These are phyloP conservation scores for Watsonalla binaria DNA, from an alignment of 2,888 invertebrate genomes.

Conservation along the genomic window DNA sequence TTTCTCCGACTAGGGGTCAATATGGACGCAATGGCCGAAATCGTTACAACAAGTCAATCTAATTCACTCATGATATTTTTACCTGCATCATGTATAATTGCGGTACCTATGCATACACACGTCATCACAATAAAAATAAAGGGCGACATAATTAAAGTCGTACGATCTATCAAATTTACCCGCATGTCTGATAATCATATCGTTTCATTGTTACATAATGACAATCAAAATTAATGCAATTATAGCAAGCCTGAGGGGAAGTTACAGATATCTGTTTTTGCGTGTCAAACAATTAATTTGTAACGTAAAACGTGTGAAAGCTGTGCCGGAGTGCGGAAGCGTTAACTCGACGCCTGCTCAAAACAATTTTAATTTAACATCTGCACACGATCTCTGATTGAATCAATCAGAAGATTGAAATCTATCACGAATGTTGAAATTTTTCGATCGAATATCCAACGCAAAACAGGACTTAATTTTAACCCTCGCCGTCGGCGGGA, in stretches of 20 bases:
- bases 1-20: too few species aligned
- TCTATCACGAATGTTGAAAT: conserved; percentile 7
- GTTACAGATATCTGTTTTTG: too few species aligned
- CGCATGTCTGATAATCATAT: neutral
- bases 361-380: neutral
- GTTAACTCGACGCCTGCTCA: conserved; percentile 2
- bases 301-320: neutral
- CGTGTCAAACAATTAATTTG: neutral
- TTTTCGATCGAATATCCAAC: neutral
- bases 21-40: too few species aligned
- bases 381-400: conserved; percentile 20
- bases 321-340: neutral
- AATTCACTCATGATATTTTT: too few species aligned
- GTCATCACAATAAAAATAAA: too few species aligned
- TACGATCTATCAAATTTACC: neutral
- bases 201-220: neutral
- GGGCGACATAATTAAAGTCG: too few species aligned
- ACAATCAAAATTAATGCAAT: neutral
- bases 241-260: too few species aligned
- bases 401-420: conserved; percentile 15
- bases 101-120: too few species aligned
- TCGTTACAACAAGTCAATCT: too few species aligned
- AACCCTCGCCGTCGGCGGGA: conserved; percentile 36
- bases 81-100: too few species aligned
- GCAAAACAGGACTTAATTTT: conserved; percentile 55